Evolutionary conservation across 2,113 vertebrate genomes (phyloP).

Genomic region (Mesembrinibis cayennensis): DNA sequence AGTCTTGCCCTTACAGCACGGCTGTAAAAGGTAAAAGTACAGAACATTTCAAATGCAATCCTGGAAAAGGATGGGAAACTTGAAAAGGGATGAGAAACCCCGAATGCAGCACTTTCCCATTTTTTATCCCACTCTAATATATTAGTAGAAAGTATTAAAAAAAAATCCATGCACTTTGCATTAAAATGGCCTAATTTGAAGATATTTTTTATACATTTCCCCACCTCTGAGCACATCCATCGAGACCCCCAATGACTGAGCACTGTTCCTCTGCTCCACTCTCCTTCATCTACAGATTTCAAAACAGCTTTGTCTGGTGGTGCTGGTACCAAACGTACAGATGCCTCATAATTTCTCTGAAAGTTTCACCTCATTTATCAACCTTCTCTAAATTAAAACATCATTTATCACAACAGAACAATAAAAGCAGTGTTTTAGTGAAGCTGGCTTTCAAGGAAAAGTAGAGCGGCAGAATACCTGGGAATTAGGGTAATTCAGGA

Average conservation of each 20-base stretch:
- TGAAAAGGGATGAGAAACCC: background rate
- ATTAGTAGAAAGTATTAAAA: background rate
- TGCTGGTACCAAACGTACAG: background rate
- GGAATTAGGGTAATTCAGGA: background rate
- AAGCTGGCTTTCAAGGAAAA: background rate
- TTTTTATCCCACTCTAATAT: background rate
- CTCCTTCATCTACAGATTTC: background rate
- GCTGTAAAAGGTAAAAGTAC: background rate
- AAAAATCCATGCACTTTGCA: background rate
- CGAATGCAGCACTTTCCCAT: background rate
- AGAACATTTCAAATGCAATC: background rate
- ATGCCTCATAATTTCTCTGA: background rate
- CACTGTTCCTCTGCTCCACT: background rate
- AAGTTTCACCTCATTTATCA: background rate
- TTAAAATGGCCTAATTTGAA: background rate
- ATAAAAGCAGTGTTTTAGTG: background rate
- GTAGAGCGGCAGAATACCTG: background rate
- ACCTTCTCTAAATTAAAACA: background rate
- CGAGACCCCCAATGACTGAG: fast-evolving
- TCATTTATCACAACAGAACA: background rate
- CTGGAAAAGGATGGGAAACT: background rate
- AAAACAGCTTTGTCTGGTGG: background rate
- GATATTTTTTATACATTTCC: background rate
- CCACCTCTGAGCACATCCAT: background rate
- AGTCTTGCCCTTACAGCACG: background rate